A percentile compares a stretch with the other conserved stretches of the same genome.
Conservation (phyloP, 2,797 vertebrate species). For the Argentina silus region DNA sequence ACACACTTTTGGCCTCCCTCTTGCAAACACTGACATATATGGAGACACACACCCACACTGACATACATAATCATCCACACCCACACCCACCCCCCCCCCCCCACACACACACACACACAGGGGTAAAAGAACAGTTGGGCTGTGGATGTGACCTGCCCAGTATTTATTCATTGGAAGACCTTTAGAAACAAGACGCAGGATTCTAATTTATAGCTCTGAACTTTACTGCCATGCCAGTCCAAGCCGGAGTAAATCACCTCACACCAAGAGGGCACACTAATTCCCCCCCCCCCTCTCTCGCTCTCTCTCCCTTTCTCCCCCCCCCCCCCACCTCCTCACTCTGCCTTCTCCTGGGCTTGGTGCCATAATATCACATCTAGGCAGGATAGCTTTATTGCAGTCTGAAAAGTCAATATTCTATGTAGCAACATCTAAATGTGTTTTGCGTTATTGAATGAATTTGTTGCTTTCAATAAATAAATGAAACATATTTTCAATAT, state of each 20-base stretch:
- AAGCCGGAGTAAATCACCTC: slow-evolving; percentile 22
- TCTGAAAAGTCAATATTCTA: not conserved
- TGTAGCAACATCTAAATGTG: not conserved
- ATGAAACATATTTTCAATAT: no score
- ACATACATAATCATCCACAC: not conserved
- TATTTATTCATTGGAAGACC: slow-evolving; percentile 69
- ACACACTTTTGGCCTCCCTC: no score
- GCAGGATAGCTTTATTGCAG: slow-evolving; percentile 11
- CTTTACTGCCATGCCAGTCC: slow-evolving; percentile 59
- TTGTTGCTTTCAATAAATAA: no score
- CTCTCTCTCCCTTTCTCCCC: slow-evolving; percentile 14
- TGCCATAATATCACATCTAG: slow-evolving; percentile 8
- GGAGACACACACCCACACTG: slow-evolving; percentile 5
- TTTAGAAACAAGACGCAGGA: slow-evolving; percentile 62
- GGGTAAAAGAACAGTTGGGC: slow-evolving; percentile 8
- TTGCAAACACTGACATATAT: no score
- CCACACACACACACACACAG: slow-evolving; percentile 12
- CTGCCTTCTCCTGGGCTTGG: slow-evolving; percentile 3
- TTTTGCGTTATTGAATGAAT: no score
- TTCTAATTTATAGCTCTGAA: slow-evolving; percentile 70
- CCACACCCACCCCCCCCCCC: slow-evolving; percentile 4
- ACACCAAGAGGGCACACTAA: not conserved
- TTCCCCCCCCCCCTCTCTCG: slow-evolving; percentile 14
- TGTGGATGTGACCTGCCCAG: slow-evolving; percentile 56
- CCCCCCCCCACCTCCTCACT: slow-evolving; percentile 16